Percentiles rank a stretch among this genome's conserved stretches.
Evolutionary conservation across 1,140 invertebrate species (phyloP).

Genomic region (Carcinoscorpius rotundicauda): DNA sequence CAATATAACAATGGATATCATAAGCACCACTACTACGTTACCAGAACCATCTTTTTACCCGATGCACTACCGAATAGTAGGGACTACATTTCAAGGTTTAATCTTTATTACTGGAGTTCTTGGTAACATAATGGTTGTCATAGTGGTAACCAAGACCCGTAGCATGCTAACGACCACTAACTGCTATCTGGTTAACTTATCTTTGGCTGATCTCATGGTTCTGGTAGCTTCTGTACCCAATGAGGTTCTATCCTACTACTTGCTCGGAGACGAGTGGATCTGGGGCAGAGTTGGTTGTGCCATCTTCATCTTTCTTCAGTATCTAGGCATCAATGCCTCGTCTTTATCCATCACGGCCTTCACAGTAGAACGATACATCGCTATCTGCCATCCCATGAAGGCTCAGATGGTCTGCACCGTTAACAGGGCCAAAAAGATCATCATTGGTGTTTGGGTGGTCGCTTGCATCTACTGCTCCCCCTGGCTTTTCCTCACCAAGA

Average conservation of each 20-base stretch:
- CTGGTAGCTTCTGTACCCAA: conserved; percentile 45
- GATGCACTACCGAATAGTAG: conserved; percentile 39
- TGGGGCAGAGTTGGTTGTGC: conserved; percentile 47
- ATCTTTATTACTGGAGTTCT: conserved; percentile 43
- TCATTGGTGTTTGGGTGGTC: conserved; percentile 44
- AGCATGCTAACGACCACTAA: conserved; percentile 48
- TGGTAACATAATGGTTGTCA: conserved; percentile 44
- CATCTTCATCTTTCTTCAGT: conserved; percentile 48
- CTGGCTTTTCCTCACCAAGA: conserved; percentile 41
- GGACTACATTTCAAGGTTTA: conserved; percentile 44
- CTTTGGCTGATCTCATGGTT: conserved; percentile 45
- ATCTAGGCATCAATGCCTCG: conserved; percentile 54
- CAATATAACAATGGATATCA: too few species aligned
- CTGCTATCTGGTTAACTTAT: conserved; percentile 47
- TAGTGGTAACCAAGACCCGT: conserved; percentile 37
- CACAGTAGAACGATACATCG: conserved; percentile 48
- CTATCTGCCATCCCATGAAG: conserved; percentile 46
- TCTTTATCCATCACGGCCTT: conserved; percentile 53
- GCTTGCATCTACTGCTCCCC: conserved; percentile 41
- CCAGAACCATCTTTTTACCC: conserved; percentile 35
- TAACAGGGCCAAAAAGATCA: conserved; percentile 43
- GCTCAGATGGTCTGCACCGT: conserved; percentile 45
- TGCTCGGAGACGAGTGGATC: conserved; percentile 43
- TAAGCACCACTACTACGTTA: too few species aligned
- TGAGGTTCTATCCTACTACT: conserved; percentile 45